A percentile compares a stretch with the other conserved stretches of the same genome.
These are phyloP conservation scores for Drosophila yooni DNA, from an alignment of 2,888 invertebrate genomes.

Conservation along the genomic window DNA sequence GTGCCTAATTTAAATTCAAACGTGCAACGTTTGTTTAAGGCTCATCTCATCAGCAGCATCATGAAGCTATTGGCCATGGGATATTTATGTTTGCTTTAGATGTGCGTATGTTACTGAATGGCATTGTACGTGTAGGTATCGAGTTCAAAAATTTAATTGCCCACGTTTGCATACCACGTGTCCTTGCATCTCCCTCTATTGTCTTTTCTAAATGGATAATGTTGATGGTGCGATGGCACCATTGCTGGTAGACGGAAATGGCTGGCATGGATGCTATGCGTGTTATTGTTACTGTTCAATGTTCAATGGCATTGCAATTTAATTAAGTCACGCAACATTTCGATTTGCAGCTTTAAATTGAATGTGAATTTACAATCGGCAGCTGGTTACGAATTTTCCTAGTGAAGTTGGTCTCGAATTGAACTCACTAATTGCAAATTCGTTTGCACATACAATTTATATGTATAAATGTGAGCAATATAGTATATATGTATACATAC, in stretches of 20 bases:
- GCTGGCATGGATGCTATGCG: neutral
- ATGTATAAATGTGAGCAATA: neutral
- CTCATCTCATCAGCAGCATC: conserved; percentile 58
- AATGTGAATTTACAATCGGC: conserved; percentile 37
- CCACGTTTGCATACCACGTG: conserved; percentile 74
- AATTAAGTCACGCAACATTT: conserved; percentile 80
- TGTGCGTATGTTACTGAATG: neutral
- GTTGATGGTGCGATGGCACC: conserved; percentile 4
- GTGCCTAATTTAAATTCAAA: conserved; percentile 45
- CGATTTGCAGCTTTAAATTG: conserved; percentile 70
- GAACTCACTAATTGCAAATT: conserved; percentile 43
- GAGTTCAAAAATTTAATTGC: conserved; percentile 69
- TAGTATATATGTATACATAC: neutral
- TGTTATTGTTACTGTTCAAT: conserved; percentile 21
- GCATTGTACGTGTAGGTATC: conserved; percentile 28
- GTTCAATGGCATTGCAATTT: conserved; percentile 66
- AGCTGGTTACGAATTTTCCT: conserved; percentile 28
- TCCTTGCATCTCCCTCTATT: conserved; percentile 34
- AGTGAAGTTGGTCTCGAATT: conserved; percentile 40
- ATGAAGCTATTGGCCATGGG: conserved; percentile 56
- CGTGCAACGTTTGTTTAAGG: conserved; percentile 48
- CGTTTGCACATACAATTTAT: neutral
- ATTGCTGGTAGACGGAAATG: conserved; percentile 1
- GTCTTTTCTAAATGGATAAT: conserved; percentile 51
- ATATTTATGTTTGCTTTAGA: conserved; percentile 30